phyloP scores from a whole-genome alignment of 2,797 vertebrate genomes.

The Petrocephalus schoutedeni region DNA sequence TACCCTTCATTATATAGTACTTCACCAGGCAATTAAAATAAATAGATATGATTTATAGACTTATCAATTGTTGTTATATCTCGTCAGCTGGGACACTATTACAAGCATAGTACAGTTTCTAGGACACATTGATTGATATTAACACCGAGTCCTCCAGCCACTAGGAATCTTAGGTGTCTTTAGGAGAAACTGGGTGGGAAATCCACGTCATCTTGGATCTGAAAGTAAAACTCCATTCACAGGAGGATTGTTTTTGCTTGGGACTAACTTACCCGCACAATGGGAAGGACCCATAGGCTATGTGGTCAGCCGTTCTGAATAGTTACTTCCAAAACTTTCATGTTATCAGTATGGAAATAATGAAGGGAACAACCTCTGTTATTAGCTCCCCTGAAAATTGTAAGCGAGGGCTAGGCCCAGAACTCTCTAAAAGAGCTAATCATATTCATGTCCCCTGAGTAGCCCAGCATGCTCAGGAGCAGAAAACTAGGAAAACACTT shows the following conservation, averaged over 20 bases:
- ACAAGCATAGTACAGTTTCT: not conserved
- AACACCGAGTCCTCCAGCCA: not conserved
- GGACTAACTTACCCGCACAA: not conserved
- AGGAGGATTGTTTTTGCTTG: not conserved
- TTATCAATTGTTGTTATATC: not conserved
- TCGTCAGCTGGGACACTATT: not conserved
- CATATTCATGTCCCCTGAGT: not conserved
- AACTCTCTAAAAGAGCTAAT: not conserved
- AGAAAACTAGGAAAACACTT: not conserved
- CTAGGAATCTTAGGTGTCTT: not conserved
- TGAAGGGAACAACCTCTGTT: not conserved
- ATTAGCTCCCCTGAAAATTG: not conserved
- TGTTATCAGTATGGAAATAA: not conserved
- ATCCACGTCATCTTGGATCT: not conserved
- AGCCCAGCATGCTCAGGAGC: not conserved
- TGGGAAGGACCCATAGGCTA: not conserved
- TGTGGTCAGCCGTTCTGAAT: not conserved
- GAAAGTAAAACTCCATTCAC: constrained; percentile 7
- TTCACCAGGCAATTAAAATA: not conserved
- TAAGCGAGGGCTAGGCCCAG: not conserved
- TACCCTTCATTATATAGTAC: not conserved
- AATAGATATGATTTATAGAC: not conserved
- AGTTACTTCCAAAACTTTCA: not conserved
- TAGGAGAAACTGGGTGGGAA: not conserved
- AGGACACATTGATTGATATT: not conserved